Base-by-base conservation (phyloP, 2,113 vertebrate species). In the Ammodytes dubius region DNA sequence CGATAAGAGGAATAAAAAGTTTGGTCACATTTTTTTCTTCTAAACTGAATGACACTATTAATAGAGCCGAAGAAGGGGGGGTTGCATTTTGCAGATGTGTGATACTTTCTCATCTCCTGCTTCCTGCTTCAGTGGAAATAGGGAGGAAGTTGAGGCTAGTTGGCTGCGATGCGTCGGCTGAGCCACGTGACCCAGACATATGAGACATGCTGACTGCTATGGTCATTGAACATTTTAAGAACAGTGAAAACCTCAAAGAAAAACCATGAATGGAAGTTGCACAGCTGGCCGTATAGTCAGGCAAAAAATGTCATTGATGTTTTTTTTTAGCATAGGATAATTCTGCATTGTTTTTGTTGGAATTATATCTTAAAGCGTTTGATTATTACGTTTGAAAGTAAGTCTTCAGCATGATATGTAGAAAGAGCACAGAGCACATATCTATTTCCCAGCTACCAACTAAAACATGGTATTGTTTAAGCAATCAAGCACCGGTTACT, bases 111-210 rank as follows among this genome's bases (percentile, higher is more conserved):
- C 66, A 86, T 91, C 88, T 86, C 61, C 81, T 86, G 79, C 91
- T 94, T 95, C 93, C 93, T 95, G 93, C 86, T 93, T 94, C 70
- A 91, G 83, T 89, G 83, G 94, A 95, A 95, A 91, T 47, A 14
- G 68, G 76, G 84, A 91, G 95, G 95, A 96, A 95, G 91, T 90
- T 88, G 70, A 89, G 82, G 83, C 77, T 59, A 70, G 85, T 88
- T 88, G 84, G 74, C 84, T 77, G 75, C 90, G 73, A 87, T 78
- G 85, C 77, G 74, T 78, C 7, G 57, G 83, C 71, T 53, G 65
- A 79, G 84, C 58, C 89, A 93, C 50, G 78, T 91, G 91, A 94
- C 91, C 86, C 27, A 27, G 27, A 90, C 65, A 89, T 58, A 83
- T 81, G 74, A 85, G 67, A 91, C 27, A 53, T 63, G 42, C 43